Percentiles rank a stretch among this genome's conserved stretches.
phyloP scores from a whole-genome alignment of 1,140 invertebrate genomes.

The Brachionus calyciflorus region DNA sequence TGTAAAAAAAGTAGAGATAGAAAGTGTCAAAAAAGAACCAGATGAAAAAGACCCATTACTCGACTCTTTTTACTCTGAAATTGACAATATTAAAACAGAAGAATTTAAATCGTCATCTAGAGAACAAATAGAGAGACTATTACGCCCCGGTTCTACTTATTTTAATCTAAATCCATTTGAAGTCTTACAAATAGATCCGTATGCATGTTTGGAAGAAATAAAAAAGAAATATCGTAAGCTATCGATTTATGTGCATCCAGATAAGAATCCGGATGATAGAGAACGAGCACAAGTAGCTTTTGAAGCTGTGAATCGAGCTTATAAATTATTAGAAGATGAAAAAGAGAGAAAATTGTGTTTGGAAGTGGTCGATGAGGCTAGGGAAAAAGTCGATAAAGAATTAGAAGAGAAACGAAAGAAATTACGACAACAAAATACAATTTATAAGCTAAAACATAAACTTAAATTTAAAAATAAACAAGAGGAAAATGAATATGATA shows the following conservation, averaged over 20 bases:
- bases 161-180: slow-evolving; percentile 94
- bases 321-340: slow-evolving; percentile 92
- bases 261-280: slow-evolving; percentile 92
- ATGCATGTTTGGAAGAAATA: slow-evolving; percentile 79
- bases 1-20: background rate
- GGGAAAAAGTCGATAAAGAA: slow-evolving; percentile 66
- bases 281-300: slow-evolving; percentile 82
- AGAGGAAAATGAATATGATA: slow-evolving; percentile 24
- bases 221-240: slow-evolving; percentile 94
- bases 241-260: slow-evolving; percentile 95
- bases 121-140: slow-evolving; percentile 87
- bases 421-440: background rate
- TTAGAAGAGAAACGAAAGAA: slow-evolving; percentile 47
- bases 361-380: slow-evolving; percentile 92
- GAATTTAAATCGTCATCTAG: slow-evolving; percentile 63
- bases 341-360: slow-evolving; percentile 86
- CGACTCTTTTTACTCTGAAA: background rate
- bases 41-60: background rate
- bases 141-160: slow-evolving; percentile 88
- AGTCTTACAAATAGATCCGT: slow-evolving; percentile 88
- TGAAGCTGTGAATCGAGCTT: slow-evolving; percentile 85
- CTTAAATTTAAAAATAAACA: slow-evolving; percentile 40
- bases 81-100: slow-evolving; percentile 18
- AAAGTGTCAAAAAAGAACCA: background rate
- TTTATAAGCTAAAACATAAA: slow-evolving; percentile 22